Conservation (phyloP, 2,113 vertebrate species). For the Chiloscyllium plagiosum region DNA sequence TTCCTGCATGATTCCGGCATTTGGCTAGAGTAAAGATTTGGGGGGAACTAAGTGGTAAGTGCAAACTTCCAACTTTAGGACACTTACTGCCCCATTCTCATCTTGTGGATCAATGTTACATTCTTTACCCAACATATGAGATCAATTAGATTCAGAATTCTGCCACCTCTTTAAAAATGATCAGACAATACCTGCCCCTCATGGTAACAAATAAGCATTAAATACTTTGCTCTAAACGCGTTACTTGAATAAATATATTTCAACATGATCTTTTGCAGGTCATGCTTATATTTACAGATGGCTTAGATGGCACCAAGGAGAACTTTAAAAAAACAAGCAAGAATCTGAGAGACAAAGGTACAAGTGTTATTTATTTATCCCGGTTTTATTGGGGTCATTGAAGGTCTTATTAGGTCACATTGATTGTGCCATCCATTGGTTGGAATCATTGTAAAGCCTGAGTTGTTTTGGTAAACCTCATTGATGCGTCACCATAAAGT, state of each 20-base stretch:
- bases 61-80: not conserved
- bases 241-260: not conserved
- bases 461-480: not conserved
- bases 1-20: not conserved
- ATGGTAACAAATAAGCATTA: not conserved
- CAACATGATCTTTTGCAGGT: conserved; percentile 53
- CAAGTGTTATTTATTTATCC: not conserved
- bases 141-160: not conserved
- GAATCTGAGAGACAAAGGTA: conserved; percentile 58
- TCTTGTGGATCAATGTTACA: not conserved
- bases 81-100: not conserved
- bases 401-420: no score
- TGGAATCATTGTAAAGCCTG: not conserved
- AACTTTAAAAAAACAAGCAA: conserved; percentile 52
- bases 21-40: not conserved
- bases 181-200: not conserved
- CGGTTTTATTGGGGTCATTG: not conserved
- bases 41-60: not conserved
- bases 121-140: not conserved
- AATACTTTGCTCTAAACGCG: not conserved
- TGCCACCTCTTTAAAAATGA: not conserved
- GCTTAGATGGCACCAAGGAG: conserved; percentile 62
- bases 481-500: not conserved
- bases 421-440: not conserved
- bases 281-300: conserved; percentile 77